Conservation (phyloP, 2,888 invertebrate genomes). For the Chrysina gloriosa region DNA sequence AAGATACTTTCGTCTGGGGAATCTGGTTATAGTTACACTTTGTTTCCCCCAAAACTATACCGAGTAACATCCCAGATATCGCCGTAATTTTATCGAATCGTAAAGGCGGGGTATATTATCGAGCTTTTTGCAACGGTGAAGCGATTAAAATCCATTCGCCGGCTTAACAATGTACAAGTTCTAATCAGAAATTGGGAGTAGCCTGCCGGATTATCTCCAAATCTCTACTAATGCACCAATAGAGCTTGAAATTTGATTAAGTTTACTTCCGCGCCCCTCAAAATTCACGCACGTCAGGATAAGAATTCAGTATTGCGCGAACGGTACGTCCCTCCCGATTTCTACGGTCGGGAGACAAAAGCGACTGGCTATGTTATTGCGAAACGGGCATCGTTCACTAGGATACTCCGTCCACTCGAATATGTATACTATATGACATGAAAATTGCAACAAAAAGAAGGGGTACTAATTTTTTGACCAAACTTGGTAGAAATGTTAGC, state of each 20-base stretch:
- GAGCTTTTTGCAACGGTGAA: no score
- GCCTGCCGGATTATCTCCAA: slow-evolving; percentile 59
- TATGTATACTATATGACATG: no score
- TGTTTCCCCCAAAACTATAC: slow-evolving; percentile 29
- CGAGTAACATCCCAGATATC: slow-evolving; percentile 44
- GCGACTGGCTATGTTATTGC: slow-evolving; percentile 45
- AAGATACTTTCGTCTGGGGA: slow-evolving; percentile 20
- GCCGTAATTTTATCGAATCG: no score
- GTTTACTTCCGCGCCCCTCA: slow-evolving; percentile 59
- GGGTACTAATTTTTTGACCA: no score
- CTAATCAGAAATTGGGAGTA: slow-evolving; percentile 4
- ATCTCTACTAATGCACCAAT: slow-evolving; percentile 64
- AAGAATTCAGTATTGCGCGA: slow-evolving; percentile 43
- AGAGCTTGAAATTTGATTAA: slow-evolving; percentile 65
- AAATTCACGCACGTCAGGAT: slow-evolving; percentile 46
- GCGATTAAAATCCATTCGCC: no score
- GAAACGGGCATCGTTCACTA: slow-evolving; percentile 38
- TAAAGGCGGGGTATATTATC: no score
- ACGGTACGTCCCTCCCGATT: slow-evolving; percentile 19
- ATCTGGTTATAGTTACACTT: slow-evolving; percentile 32
- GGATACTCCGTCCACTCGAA: slow-evolving; percentile 33
- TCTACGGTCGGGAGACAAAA: slow-evolving; percentile 44
- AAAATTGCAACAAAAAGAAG: no score
- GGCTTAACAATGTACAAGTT: no score
- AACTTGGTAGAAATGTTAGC: no score